phyloP scores from a whole-genome alignment of 1,140 invertebrate genomes.

The Drosophila pandora region DNA sequence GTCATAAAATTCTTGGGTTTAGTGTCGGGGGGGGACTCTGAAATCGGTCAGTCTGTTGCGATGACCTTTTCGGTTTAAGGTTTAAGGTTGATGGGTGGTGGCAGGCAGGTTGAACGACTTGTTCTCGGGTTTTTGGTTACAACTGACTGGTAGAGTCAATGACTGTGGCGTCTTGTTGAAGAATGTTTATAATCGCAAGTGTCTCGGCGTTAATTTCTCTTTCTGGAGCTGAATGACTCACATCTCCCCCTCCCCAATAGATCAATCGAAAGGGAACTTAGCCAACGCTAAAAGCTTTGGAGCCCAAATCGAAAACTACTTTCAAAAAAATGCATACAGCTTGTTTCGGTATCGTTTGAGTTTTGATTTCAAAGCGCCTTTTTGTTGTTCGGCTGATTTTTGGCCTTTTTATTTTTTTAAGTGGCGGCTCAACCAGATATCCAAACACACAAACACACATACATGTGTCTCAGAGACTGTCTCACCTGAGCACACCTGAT shows the following conservation, averaged over 20 bases:
- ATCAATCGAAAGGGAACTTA: conserved; percentile 44
- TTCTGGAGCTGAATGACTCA: conserved; percentile 47
- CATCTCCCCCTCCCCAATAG: background rate
- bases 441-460: conserved; percentile 25
- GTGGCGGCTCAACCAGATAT: conserved; percentile 47
- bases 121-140: conserved; percentile 43
- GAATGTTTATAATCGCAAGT: conserved; percentile 23
- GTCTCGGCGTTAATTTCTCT: conserved; percentile 47
- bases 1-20: conserved; percentile 4
- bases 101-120: conserved; percentile 64
- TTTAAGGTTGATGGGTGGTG: conserved; percentile 2
- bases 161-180: conserved; percentile 38
- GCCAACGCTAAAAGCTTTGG: conserved; percentile 4
- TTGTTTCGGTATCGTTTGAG: conserved; percentile 56
- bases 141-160: conserved; percentile 37
- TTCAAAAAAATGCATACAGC: conserved; percentile 72
- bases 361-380: conserved; percentile 56
- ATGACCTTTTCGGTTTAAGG: conserved; percentile 56
- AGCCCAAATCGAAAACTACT: conserved; percentile 38
- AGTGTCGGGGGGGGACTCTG: conserved; percentile 2
- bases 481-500: conserved; percentile 58
- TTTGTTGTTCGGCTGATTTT: conserved; percentile 48
- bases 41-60: conserved; percentile 53
- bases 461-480: background rate
- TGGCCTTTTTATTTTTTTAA: conserved; percentile 28